Evolutionary conservation across 2,797 vertebrate species (phyloP).

Genomic region (Pantherophis alleghaniensis): DNA sequence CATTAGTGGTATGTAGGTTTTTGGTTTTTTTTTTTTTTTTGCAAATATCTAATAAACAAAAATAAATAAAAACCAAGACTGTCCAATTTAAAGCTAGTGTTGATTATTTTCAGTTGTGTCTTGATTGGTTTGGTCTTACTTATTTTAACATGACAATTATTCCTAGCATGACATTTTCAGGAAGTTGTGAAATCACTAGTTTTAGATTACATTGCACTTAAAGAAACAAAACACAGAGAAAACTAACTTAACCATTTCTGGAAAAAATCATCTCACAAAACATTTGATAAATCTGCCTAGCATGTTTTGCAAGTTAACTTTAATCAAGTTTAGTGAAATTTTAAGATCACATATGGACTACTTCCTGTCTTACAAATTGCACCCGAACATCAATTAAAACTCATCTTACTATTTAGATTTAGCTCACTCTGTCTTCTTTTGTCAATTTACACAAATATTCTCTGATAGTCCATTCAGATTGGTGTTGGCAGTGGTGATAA

Average conservation of each 20-base stretch:
- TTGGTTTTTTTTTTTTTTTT: background rate
- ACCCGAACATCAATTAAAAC: conserved; percentile 30
- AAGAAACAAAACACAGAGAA: conserved; percentile 1
- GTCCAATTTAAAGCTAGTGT: background rate
- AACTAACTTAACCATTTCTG: conserved; percentile 5
- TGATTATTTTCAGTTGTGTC: conserved; percentile 18
- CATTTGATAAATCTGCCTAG: conserved; percentile 13
- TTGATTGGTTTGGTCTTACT: background rate
- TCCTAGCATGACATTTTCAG: conserved; percentile 18
- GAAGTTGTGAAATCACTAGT: conserved; percentile 23
- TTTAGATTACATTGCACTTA: conserved; percentile 45
- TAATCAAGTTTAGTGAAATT: background rate
- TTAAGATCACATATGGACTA: background rate
- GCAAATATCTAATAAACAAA: conserved; percentile 5
- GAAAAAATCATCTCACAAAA: conserved; percentile 5
- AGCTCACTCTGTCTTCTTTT: background rate
- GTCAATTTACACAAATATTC: background rate
- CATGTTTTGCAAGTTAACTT: conserved; percentile 14
- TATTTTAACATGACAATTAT: conserved; percentile 6
- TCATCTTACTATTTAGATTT: background rate
- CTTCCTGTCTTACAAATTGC: conserved; percentile 7
- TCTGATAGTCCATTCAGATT: background rate
- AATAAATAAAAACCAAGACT: background rate
- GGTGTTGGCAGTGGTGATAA: background rate
- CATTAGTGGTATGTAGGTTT: background rate